Base-by-base conservation (phyloP, 2,888 invertebrate genomes). In the Mechanitis mazaeus region DNA sequence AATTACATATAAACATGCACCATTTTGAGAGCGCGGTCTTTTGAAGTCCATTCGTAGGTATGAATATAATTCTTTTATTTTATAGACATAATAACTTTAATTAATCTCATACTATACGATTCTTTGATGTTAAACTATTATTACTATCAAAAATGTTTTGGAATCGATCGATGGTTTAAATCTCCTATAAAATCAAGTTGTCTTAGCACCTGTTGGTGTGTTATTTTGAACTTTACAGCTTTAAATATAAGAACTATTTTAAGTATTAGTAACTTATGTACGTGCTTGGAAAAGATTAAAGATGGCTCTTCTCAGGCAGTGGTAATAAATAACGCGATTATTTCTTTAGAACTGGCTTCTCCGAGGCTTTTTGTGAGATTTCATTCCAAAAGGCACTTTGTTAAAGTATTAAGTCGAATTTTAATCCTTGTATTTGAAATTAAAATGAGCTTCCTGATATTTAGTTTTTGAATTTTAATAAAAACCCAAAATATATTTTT, bases 301-400 rank as follows among this genome's bases (percentile, higher is more conserved):
- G 75, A 80, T 82, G 81, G 78, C 76, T 79, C 78, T 75, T 81
- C 80, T 77, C 78, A 75, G 81, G 76, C 78, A 74, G 70, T 72
- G 74, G 87, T 75, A 87, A 89, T 90, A 90, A 89, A 89, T 89
- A 89, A 88, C 83, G 74, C 77, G 87, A 89, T 90, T 87, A 88
- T 86, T 85, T 86, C 84, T 81, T 85, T 81, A 72, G 79, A 83
- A 83, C 83, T 79, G 76, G 77, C 76, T 79, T 77, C 69, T 68
- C 68, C 70, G 70, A 79, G 76, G 73, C 74, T 75, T 78, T 82
- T 84, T 82, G 75, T 80, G 74, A 77, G 80, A 81, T 81, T 77
- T 78, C 81, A 75, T 75, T 75, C 78, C 76, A 80, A 81, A 79
- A 75, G 78, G 68, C 71, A 74, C 75, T 80, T 77, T 76, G 77